Evolutionary conservation across 2,888 invertebrate species (phyloP).

Genomic region (Onthophagus sagittarius): DNA sequence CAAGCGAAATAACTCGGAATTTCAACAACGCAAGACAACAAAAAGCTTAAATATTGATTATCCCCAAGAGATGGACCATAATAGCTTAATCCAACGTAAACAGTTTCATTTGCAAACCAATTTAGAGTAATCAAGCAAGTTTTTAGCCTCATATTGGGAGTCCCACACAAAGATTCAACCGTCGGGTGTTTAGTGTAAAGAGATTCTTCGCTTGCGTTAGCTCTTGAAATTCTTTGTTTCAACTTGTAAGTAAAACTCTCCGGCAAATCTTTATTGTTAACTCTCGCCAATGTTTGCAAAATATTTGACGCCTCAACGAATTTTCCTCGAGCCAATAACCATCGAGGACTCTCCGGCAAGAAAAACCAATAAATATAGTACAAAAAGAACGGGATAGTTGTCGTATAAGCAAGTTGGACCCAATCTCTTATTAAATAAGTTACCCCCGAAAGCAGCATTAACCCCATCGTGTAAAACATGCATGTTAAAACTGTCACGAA

Average conservation of each 20-base stretch:
- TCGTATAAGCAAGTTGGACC: conserved; percentile 74
- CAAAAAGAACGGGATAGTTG: conserved; percentile 78
- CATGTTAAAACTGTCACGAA: conserved; percentile 92
- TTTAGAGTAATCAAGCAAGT: conserved; percentile 81
- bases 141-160: conserved; percentile 86
- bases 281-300: conserved; percentile 70
- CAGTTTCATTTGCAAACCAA: conserved; percentile 91
- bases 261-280: conserved; percentile 75
- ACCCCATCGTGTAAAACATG: conserved; percentile 82
- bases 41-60: conserved; percentile 85
- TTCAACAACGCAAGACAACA: conserved; percentile 82
- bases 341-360: conserved; percentile 86
- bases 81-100: conserved; percentile 87
- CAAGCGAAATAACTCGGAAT: conserved; percentile 84
- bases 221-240: conserved; percentile 66
- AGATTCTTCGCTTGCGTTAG: conserved; percentile 54
- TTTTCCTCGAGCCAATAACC: conserved; percentile 76
- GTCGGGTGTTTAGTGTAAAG: conserved; percentile 53
- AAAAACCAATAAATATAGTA: conserved; percentile 84
- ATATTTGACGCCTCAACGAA: conserved; percentile 78
- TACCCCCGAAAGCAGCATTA: conserved; percentile 78
- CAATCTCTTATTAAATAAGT: conserved; percentile 83
- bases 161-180: conserved; percentile 66
- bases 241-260: conserved; percentile 67
- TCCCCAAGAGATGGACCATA: conserved; percentile 86